phyloP scores from a whole-genome alignment of 2,113 vertebrate genomes.

The Columba janthina region DNA sequence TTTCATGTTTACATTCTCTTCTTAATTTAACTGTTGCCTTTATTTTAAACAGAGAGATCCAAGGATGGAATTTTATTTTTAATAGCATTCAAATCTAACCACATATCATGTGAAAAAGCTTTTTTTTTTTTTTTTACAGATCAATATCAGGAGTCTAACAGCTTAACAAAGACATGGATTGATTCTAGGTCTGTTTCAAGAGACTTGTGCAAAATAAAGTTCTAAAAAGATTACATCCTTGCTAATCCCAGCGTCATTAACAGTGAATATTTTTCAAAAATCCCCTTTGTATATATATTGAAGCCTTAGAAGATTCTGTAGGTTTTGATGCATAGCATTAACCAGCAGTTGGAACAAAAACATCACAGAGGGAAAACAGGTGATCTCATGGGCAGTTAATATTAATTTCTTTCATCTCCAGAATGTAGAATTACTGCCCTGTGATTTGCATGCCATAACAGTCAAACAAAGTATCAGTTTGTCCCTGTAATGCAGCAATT shows the following conservation, averaged over 20 bases:
- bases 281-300: neutral
- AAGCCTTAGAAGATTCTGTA: neutral
- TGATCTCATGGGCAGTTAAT: neutral
- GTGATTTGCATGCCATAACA: neutral
- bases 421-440: neutral
- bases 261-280: neutral
- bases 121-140: neutral
- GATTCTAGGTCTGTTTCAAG: neutral
- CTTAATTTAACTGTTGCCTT: neutral
- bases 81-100: neutral
- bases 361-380: neutral
- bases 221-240: neutral
- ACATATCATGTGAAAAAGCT: neutral
- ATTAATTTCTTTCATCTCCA: neutral
- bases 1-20: neutral
- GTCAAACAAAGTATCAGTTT: neutral
- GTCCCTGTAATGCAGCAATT: neutral
- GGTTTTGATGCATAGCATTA: neutral
- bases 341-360: neutral
- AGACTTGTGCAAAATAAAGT: neutral
- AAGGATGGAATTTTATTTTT: neutral
- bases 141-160: neutral
- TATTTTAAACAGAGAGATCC: neutral
- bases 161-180: neutral
- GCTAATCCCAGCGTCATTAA: neutral